Conservation (phyloP, 2,113 vertebrate genomes). For the Mobula hypostoma region DNA sequence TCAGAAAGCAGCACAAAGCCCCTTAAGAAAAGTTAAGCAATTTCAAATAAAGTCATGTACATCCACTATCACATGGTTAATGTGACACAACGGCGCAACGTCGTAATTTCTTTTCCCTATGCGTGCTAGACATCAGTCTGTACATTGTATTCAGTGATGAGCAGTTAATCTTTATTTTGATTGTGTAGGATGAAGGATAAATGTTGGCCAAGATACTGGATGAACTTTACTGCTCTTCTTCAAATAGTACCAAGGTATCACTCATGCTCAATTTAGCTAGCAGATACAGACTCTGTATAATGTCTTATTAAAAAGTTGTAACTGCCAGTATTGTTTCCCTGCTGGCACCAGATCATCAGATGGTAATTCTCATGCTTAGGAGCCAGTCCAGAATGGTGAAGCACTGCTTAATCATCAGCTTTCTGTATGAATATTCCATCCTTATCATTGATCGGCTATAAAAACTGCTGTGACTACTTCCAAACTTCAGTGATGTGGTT, state of each 20-base stretch:
- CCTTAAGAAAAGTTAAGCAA: background rate
- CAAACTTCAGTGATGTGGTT: background rate
- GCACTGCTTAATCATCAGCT: background rate
- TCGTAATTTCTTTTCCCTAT: background rate
- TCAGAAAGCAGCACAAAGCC: background rate
- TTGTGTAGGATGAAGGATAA: background rate
- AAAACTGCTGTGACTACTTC: background rate
- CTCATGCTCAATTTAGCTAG: background rate
- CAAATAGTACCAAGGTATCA: background rate
- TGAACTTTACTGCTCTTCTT: background rate
- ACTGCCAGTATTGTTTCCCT: background rate
- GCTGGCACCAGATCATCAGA: background rate
- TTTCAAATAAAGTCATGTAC: background rate
- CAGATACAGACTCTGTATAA: background rate
- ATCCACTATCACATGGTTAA: background rate
- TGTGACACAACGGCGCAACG: background rate
- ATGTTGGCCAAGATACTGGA: background rate
- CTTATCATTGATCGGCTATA: too few relatives aligned
- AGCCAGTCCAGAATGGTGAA: background rate
- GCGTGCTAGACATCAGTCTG: background rate
- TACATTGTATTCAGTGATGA: background rate
- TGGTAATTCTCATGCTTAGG: background rate
- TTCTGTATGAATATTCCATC: background rate
- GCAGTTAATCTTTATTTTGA: background rate
- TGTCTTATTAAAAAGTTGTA: background rate